These are phyloP conservation scores for Phasia obesa DNA, from an alignment of 2,888 invertebrate genomes.

Conservation along the genomic window DNA sequence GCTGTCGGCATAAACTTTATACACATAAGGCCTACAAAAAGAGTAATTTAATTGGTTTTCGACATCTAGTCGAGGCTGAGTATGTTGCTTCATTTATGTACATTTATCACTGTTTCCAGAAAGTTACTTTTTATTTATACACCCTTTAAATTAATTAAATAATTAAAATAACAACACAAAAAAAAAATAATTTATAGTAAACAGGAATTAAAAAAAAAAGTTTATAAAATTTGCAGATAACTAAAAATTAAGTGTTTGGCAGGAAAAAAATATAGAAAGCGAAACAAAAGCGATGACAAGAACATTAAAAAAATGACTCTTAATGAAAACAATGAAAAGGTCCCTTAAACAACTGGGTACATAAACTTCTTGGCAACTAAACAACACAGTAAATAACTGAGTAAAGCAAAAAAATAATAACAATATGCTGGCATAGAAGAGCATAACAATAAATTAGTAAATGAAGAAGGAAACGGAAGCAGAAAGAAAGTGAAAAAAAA, in stretches of 20 bases:
- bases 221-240: slow-evolving; percentile 13
- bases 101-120: too few species aligned
- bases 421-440: slow-evolving; percentile 17
- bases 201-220: not conserved
- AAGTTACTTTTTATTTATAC: too few species aligned
- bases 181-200: not conserved
- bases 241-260: slow-evolving; percentile 62
- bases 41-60: too few species aligned
- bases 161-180: not conserved
- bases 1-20: too few species aligned
- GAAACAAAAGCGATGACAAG: slow-evolving; percentile 51
- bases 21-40: too few species aligned
- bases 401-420: slow-evolving; percentile 41
- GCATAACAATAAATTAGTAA: slow-evolving; percentile 46
- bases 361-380: slow-evolving; percentile 42
- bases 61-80: too few species aligned
- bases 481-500: too few species aligned
- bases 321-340: slow-evolving; percentile 50
- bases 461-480: slow-evolving; percentile 29
- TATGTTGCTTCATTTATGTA: too few species aligned
- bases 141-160: too few species aligned
- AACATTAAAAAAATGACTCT: slow-evolving; percentile 43
- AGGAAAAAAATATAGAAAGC: slow-evolving; percentile 12
- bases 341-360: slow-evolving; percentile 34
- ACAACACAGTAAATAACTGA: slow-evolving; percentile 12